phyloP scores from a whole-genome alignment of 23 tunicate genomes.

The Ascidia mentula region DNA sequence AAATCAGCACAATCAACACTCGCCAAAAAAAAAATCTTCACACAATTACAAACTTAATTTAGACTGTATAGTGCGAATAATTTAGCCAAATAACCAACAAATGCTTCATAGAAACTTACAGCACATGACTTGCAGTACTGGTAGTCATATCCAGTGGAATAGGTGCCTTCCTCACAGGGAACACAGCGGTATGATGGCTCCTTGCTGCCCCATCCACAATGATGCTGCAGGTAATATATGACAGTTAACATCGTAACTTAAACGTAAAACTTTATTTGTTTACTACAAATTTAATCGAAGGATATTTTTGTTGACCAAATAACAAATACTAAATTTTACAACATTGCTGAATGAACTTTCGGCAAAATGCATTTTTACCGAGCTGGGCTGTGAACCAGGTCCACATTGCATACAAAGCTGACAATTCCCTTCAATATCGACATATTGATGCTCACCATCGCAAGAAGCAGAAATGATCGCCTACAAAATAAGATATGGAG shows the following conservation, averaged over 20 bases:
- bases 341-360: too few relatives aligned
- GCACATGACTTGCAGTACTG: neutral
- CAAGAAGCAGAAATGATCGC: neutral
- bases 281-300: too few relatives aligned
- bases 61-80: neutral
- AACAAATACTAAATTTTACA: too few relatives aligned
- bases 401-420: slow-evolving; percentile 2
- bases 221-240: too few relatives aligned
- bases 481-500: neutral
- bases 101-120: neutral
- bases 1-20: neutral
- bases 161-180: neutral
- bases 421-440: neutral
- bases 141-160: neutral
- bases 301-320: too few relatives aligned
- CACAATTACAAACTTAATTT: neutral
- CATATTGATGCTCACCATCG: neutral
- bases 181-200: neutral
- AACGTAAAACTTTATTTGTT: too few relatives aligned
- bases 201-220: neutral
- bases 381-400: neutral
- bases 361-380: neutral
- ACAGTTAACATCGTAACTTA: too few relatives aligned
- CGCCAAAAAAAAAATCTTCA: neutral
- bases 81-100: neutral